Percentiles rank a stretch among this genome's conserved stretches.
phyloP scores from a whole-genome alignment of 1,140 invertebrate genomes.

The Drosophila pachea region DNA sequence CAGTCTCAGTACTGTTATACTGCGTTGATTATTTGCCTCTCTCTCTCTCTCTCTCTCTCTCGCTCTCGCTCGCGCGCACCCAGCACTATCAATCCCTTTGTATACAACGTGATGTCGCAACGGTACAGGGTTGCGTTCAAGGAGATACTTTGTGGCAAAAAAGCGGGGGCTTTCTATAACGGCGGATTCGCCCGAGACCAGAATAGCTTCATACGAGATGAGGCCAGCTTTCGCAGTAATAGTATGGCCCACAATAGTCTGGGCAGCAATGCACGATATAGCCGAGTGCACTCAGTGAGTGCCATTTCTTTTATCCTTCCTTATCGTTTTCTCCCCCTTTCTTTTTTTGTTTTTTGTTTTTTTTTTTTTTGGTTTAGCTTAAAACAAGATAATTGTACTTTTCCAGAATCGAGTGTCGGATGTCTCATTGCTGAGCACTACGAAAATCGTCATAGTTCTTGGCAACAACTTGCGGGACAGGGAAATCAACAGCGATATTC shows the following conservation, averaged over 20 bases:
- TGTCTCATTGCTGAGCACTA: slow-evolving; percentile 45
- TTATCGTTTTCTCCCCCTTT: too few relatives aligned
- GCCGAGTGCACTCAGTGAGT: slow-evolving; percentile 63
- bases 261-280: slow-evolving; percentile 44
- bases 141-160: slow-evolving; percentile 83
- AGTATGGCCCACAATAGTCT: slow-evolving; percentile 54
- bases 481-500: slow-evolving; percentile 24
- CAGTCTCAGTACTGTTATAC: not conserved
- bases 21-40: too few relatives aligned
- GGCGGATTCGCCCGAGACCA: slow-evolving; percentile 80
- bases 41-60: too few relatives aligned
- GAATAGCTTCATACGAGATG: slow-evolving; percentile 81
- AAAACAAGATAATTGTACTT: not conserved
- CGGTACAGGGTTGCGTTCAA: slow-evolving; percentile 90
- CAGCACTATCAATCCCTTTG: slow-evolving; percentile 91
- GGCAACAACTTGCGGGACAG: slow-evolving; percentile 48
- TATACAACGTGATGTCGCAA: slow-evolving; percentile 94
- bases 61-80: too few relatives aligned
- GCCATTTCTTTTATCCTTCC: too few relatives aligned
- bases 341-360: too few relatives aligned
- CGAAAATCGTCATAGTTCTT: slow-evolving; percentile 58
- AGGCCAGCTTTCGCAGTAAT: slow-evolving; percentile 81
- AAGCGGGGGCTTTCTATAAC: slow-evolving; percentile 69
- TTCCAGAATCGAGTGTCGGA: slow-evolving; percentile 42
- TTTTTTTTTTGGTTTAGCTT: not conserved